Base-by-base conservation (phyloP, 2,888 invertebrate genomes). In the Ypsolopha sequella region DNA sequence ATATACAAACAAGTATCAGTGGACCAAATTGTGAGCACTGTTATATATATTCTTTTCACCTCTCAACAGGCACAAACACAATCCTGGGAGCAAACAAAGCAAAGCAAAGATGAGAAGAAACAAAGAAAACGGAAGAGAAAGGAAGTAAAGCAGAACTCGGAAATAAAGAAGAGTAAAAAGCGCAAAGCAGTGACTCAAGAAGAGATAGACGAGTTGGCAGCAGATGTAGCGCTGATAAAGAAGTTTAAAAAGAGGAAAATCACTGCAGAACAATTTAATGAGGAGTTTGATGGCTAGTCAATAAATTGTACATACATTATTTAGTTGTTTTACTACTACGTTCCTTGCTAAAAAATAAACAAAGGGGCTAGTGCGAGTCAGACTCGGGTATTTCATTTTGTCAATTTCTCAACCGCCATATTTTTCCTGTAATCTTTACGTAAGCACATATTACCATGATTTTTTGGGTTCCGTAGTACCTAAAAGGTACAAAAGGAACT, bases 241-340 rank as follows among this genome's bases (percentile, higher is more conserved):
- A 95, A 94, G 64, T 80, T 95, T 0, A 97, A 96, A 71, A 94
- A 91, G 64, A 92, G 94, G 61, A 96, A 96, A 73, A 92, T 92
- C 35, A 87, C 88, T 0, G 82, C 91, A 51, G 90, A 91, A 57
- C 90, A 92, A 61, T 92, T 89, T 61, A 89, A 92, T 58, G 80
- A 89, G 59, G 84, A 89, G 58, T 91, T 92, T 69, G 90, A 90
- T 54, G 66, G 24, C 24, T 24, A 24, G 24, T 24, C 24, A 24
- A 24, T 24, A 24, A 24, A 24, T 24, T 24, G 24, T 24, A 24
- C 24, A 24, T 2, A 24, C 2, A 24, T 24, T 24, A 4, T 24
- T 24, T 2, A 2, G 24, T 24, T 24, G 24, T 24, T 24, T 24
- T 24, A 24, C 24, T 24, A n/a, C 4, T 24, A 24, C n/a, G n/a